These are phyloP conservation scores for Trichogramma dendrolimi DNA, from an alignment of 2,888 invertebrate genomes.

Conservation along the genomic window DNA sequence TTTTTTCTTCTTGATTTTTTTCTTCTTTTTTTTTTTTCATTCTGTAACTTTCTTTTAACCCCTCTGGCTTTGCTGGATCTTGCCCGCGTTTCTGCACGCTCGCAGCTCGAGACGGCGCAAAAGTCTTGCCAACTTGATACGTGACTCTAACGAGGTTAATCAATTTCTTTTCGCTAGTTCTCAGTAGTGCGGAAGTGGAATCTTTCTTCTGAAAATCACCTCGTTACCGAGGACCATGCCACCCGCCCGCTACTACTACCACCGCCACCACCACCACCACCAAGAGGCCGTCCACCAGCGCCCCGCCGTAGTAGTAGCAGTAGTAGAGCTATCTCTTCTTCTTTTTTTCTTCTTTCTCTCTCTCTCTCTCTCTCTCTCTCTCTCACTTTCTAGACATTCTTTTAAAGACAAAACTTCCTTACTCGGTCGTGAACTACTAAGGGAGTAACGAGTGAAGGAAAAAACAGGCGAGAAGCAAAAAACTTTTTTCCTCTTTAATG, in stretches of 20 bases:
- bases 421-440: too few species aligned
- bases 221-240: constrained; percentile 8
- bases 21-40: neutral
- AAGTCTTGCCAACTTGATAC: constrained; percentile 11
- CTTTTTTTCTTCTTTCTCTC: neutral
- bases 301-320: too few species aligned
- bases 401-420: too few species aligned
- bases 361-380: neutral
- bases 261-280: neutral
- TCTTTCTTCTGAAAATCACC: constrained; percentile 14
- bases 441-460: too few species aligned
- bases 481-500: too few species aligned
- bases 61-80: neutral
- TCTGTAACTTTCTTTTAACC: neutral
- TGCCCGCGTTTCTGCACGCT: constrained; percentile 6
- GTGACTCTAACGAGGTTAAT: constrained; percentile 17
- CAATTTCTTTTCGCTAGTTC: constrained; percentile 9
- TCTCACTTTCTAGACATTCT: neutral
- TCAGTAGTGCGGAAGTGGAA: constrained; percentile 1
- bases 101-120: neutral
- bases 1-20: neutral
- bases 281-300: too few species aligned
- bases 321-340: too few species aligned
- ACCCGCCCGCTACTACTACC: neutral
- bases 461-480: too few species aligned